A percentile compares a stretch with the other conserved stretches of the same genome.
Evolutionary conservation across 2,113 vertebrate species (phyloP).

Genomic region (Grammomys surdaster): DNA sequence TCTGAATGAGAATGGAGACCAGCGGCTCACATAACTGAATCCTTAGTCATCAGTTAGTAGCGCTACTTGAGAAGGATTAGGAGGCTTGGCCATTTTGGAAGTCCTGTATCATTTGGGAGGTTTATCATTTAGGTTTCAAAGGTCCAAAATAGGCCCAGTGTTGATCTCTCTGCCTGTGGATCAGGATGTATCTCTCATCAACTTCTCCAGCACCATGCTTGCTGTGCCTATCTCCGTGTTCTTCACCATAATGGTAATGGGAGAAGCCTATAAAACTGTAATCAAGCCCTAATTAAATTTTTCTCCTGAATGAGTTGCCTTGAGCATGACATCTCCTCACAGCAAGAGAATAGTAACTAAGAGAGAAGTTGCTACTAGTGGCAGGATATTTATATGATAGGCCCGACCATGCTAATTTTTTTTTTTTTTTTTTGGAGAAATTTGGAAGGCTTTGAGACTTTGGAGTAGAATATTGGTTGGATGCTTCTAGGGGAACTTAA

Average conservation of each 20-base stretch:
- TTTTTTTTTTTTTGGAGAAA: neutral
- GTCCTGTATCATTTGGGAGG: neutral
- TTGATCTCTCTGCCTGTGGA: neutral
- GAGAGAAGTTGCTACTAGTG: neutral
- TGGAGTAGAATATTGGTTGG: neutral
- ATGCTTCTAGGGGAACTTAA: neutral
- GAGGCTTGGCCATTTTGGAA: neutral
- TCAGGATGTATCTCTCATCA: neutral
- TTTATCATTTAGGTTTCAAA: neutral
- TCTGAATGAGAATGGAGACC: neutral
- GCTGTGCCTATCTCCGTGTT: neutral
- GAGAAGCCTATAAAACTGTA: neutral
- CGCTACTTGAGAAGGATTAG: neutral
- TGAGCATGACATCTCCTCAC: neutral
- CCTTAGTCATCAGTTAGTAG: neutral
- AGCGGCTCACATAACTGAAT: neutral
- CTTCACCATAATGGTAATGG: neutral
- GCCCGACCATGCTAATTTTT: neutral
- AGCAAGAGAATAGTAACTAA: neutral
- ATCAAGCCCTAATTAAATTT: neutral
- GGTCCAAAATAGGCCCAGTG: too few relatives aligned
- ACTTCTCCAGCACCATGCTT: neutral
- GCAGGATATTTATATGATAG: neutral
- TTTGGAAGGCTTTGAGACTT: neutral
- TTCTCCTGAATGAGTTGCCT: neutral